phyloP scores from a whole-genome alignment of 2,113 vertebrate species.

The Buteo buteo region DNA sequence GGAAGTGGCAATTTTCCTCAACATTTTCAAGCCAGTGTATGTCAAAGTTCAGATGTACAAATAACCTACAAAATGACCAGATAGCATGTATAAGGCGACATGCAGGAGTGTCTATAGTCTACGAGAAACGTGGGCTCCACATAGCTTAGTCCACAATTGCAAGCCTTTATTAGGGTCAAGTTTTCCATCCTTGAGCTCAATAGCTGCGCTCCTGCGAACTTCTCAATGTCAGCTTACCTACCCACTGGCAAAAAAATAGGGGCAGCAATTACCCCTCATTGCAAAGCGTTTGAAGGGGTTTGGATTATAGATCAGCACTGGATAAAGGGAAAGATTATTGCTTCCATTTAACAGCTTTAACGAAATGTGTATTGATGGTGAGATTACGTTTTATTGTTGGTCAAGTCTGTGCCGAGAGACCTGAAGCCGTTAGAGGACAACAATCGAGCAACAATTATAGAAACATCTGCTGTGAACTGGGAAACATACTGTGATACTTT shows the following conservation, averaged over 20 bases:
- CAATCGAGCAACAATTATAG: conserved; percentile 43
- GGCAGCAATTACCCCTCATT: background rate
- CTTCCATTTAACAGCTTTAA: conserved; percentile 34
- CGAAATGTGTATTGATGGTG: background rate
- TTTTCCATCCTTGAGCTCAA: background rate
- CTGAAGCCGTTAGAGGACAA: conserved; percentile 11
- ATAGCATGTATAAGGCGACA: background rate
- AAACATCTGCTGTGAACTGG: conserved; percentile 44
- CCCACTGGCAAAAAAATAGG: background rate
- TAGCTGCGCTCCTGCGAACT: background rate
- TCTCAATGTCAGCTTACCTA: background rate
- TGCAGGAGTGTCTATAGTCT: background rate
- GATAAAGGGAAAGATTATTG: background rate
- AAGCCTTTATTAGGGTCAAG: background rate
- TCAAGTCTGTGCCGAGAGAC: conserved; percentile 29
- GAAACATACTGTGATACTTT: background rate
- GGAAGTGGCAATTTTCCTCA: background rate
- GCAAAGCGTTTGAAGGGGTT: background rate
- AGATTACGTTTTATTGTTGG: conserved; percentile 25
- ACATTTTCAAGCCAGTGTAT: background rate
- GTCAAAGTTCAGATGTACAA: background rate
- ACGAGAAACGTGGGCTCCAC: rapidly evolving
- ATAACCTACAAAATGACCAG: background rate
- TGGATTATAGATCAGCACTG: background rate
- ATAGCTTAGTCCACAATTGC: background rate